Evolutionary conservation across 2,888 invertebrate genomes (phyloP), one percentile per base, ranked within the genome.

Genomic region (Hirtodrosophila duncani): DNA sequence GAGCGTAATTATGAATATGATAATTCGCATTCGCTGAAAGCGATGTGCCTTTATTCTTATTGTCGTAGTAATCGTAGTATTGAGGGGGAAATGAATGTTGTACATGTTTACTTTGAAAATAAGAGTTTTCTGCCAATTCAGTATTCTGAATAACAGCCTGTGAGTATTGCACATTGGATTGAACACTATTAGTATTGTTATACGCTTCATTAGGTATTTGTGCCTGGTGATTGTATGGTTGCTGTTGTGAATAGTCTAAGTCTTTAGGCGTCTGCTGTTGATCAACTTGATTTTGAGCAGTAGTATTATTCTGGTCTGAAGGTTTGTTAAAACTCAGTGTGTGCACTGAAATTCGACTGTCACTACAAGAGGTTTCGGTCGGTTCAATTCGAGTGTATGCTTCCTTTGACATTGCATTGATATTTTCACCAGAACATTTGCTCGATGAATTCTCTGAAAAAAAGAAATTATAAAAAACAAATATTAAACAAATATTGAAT

Each of bases 1-100:
- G 69, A 8, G 79, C 65, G 53, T 84, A 84, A 39, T 82, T 77
- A 13, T 80, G 70, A n/a, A 82, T 57, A 57, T 79, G 82, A 56
- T 82, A 82, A 48, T 82, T 62, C 31, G 65, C 52, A 21, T 82
- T 62, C 31, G 65, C 52, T 21, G 81, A 31, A 2, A 59, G 61
- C 14, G 56, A 30, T 33, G 79, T 26, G 6, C 67, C 36, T 38
- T 79, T 67, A 30, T 64, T 81, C 79, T 72, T 82, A 74, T 82
- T 82, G 56, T 74, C 79, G 27, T 82, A 75, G 30, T 78, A 77
- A 34, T 77, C 82, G 42, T 77, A 77, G 41, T 77, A 82, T 63
- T 82, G 82, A 7, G 72, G 78, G 8, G 82, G 58, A 17, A 62
- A 62, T n/a, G 81, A 37, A 42, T 75, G 79, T 21, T 78, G 80